Evolutionary conservation across 1,140 invertebrate genomes (phyloP).

Genomic region (Drosophila kohkoa): DNA sequence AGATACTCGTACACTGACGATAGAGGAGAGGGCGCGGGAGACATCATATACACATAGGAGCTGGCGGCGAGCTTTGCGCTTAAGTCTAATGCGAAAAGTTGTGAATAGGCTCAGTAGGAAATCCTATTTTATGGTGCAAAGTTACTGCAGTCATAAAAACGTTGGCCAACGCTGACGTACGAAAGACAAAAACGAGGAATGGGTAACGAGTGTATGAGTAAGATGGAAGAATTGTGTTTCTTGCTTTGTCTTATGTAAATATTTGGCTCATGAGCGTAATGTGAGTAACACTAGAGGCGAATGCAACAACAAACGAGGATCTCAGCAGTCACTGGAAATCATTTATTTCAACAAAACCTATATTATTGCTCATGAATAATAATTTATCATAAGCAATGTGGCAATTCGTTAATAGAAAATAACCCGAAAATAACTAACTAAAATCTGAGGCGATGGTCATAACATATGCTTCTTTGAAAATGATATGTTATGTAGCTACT

Average conservation of each 20-base stretch:
- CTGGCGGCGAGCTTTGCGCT: constrained; percentile 76
- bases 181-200: background rate
- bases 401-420: too few relatives aligned
- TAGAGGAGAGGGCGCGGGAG: background rate
- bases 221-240: constrained; percentile 13
- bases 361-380: too few relatives aligned
- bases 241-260: constrained; percentile 21
- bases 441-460: too few relatives aligned
- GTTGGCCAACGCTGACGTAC: constrained; percentile 51
- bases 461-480: too few relatives aligned
- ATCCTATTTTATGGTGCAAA: constrained; percentile 82
- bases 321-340: background rate
- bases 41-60: constrained; percentile 1
- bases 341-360: too few relatives aligned
- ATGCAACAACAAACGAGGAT: too few relatives aligned
- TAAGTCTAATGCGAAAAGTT: constrained; percentile 84
- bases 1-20: background rate
- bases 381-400: too few relatives aligned
- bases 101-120: constrained; percentile 83
- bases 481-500: too few relatives aligned
- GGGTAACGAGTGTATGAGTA: background rate
- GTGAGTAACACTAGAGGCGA: background rate
- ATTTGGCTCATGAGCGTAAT: constrained; percentile 3
- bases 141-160: constrained; percentile 83
- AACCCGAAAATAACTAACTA: too few relatives aligned